Base-by-base conservation (phyloP, 2,113 vertebrate genomes). In the Grammomys surdaster region DNA sequence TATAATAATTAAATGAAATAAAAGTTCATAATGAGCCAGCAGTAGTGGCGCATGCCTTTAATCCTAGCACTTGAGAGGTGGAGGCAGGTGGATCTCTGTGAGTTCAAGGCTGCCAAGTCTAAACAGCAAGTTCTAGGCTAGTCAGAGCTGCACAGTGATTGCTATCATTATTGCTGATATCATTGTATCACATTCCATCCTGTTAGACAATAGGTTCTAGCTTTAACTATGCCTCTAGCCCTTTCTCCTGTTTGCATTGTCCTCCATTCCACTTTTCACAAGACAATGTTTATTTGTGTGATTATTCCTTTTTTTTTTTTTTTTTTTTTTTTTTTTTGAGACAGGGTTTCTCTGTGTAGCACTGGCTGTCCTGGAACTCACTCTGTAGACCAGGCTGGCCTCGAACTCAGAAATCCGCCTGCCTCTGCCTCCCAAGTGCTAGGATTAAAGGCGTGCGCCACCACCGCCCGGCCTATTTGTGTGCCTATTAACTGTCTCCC, bases 1-100 rank as follows among this genome's bases (percentile, higher is more conserved):
- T 93, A 0, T 92, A 93, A 93, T 46, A 93, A 90, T 85, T 90
- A 91, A 96, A 86, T 86, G 46, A 85, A 96, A 95, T 90, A 63
- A 96, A 95, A 89, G 31, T 46, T 43, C 28, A 65, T 85, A 85
- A 85, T 85, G 58, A 85, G 13, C 26, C 16, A 31, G 40, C 14
- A 2, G 26, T 85, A 36, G 56, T 60, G 14, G 58, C 14, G 2
- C 5, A 65, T 46, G 58, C 14, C 33, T 85, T 46, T 43, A 85
- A 85, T 85, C 58, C 58, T 31, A 84, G 40, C 82, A 46, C 4
- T 65, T 85, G 58, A 40, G 40, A 60, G 26, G 8, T 65, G 46
- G 58, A 65, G 4, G 26, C 81, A 85, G 58, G 40, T 65, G 24
- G 40, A 65, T 65, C 58, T 65, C 14, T 85, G 60, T 46, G 13